A percentile compares a stretch with the other conserved stretches of the same genome.
Conservation (phyloP, 1,140 invertebrate species). For the Drosophila tsacasi region DNA sequence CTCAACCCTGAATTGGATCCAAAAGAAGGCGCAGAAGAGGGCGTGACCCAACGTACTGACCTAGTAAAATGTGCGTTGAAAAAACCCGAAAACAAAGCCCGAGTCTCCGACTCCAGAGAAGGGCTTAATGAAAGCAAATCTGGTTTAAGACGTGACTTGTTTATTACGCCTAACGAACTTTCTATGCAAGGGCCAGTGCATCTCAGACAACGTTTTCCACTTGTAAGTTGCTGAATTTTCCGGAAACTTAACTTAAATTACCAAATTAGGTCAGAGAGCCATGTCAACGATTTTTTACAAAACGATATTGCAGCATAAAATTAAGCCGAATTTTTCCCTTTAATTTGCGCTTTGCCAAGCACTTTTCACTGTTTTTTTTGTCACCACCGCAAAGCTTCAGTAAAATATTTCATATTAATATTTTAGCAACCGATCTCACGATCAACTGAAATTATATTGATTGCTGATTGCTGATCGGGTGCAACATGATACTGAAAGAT, state of each 20-base stretch:
- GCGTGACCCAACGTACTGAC: constrained; percentile 35
- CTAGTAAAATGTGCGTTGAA: constrained; percentile 64
- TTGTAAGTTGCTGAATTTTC: constrained; percentile 1
- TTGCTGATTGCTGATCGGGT: constrained; percentile 6
- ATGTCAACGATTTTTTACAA: background rate
- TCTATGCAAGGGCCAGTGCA: constrained; percentile 48
- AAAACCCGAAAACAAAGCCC: background rate
- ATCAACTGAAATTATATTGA: background rate
- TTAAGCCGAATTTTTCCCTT: background rate
- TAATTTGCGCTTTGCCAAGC: constrained; percentile 11
- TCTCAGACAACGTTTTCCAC: background rate
- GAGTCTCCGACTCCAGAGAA: background rate
- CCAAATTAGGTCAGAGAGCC: constrained; percentile 4
- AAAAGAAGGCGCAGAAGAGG: background rate
- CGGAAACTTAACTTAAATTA: background rate
- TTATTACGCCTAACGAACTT: constrained; percentile 77
- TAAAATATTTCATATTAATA: constrained; percentile 4
- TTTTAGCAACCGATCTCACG: background rate
- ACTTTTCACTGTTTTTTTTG: constrained; percentile 13
- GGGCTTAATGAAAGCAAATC: constrained; percentile 52
- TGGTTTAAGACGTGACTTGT: constrained; percentile 71
- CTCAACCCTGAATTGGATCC: constrained; percentile 5
- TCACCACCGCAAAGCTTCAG: background rate
- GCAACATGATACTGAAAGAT: background rate
- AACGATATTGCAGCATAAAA: background rate